Evolutionary conservation across 2,113 vertebrate species (phyloP), one percentile per base, ranked within the genome.

Genomic region (Promerops cafer): DNA sequence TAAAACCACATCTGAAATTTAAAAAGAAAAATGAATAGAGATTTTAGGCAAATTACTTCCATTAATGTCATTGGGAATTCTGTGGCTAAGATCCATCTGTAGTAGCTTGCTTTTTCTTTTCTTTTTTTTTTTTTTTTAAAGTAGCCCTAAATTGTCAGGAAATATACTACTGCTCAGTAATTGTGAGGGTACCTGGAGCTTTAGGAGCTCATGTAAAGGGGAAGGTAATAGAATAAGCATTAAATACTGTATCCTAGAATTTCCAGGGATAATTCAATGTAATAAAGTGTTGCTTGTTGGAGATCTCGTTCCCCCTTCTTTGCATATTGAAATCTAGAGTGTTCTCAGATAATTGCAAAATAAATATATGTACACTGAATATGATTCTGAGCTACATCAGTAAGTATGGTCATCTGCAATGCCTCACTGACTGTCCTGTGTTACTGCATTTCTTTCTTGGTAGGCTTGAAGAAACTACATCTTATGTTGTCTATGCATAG

Each of bases 31-130:
- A 30, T 0, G 6, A 78, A 47, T 27, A 40, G 23, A 17, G 30
- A 20, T 81, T 95, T 94, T 90, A 83, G 65, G 45, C 50, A 95
- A 93, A 94, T 95, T 76, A 68, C 49, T 96, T n/a, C 83, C 74
- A 76, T 94, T 94, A 76, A 95, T 91, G 72, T 85, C 63, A 61
- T 1, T 76, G 70, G 61, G 28, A 80, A 69, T 66, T 90, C 30
- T 76, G 28, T 40, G 50, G 27, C 45, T 69, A 59, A 60, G 39
- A 84, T 84, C 13, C 24, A 53, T 72, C 28, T 83, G 33, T 40
- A 79, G 30, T 27, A 27, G n/a, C 6, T 63, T 33, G 2, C 0
- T 2, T 8, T 86, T 28, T 45, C 4, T 18, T 47, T 14, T 35
- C 6, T 14, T 47, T n/a, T 42, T 18, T 20, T 23, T 37, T 35